These are phyloP conservation scores for Baccha elongata DNA, from an alignment of 2,888 invertebrate species.

Conservation along the genomic window DNA sequence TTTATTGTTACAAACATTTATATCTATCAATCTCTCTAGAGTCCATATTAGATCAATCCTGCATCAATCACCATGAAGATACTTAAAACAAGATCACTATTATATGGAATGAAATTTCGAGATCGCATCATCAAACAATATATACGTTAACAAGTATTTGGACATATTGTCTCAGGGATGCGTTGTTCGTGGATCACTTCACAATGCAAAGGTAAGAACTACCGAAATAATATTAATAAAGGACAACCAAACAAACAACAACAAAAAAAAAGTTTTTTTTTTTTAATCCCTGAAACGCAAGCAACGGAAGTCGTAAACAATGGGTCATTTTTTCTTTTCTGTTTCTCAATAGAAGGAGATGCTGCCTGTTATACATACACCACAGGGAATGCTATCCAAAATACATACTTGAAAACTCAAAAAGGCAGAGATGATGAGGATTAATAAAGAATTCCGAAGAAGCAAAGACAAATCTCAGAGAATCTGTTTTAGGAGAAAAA, in stretches of 20 bases:
- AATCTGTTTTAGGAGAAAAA: constrained; percentile 32
- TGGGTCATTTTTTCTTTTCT: constrained; percentile 58
- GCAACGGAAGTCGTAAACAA: constrained; percentile 73
- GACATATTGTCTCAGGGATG: constrained; percentile 23
- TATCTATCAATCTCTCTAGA: no score
- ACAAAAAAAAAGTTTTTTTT: constrained; percentile 29
- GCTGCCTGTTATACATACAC: constrained; percentile 26
- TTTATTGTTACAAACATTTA: no score
- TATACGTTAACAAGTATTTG: constrained; percentile 34
- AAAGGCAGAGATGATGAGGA: constrained; percentile 72
- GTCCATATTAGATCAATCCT: neutral
- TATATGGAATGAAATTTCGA: constrained; percentile 36
- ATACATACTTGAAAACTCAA: constrained; percentile 63
- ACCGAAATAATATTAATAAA: constrained; percentile 61
- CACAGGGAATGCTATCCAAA: constrained; percentile 39
- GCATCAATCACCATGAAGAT: neutral
- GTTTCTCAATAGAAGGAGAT: constrained; percentile 54
- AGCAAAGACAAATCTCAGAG: constrained; percentile 59
- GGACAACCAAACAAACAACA: constrained; percentile 40
- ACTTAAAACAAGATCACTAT: constrained; percentile 24
- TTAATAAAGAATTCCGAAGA: constrained; percentile 56
- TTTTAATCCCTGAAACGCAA: constrained; percentile 42
- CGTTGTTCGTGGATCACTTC: constrained; percentile 15
- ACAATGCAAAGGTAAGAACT: constrained; percentile 48
- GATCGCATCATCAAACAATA: constrained; percentile 55